Base-by-base conservation (phyloP, 2,113 vertebrate species). In the Alaudala cheleensis region DNA sequence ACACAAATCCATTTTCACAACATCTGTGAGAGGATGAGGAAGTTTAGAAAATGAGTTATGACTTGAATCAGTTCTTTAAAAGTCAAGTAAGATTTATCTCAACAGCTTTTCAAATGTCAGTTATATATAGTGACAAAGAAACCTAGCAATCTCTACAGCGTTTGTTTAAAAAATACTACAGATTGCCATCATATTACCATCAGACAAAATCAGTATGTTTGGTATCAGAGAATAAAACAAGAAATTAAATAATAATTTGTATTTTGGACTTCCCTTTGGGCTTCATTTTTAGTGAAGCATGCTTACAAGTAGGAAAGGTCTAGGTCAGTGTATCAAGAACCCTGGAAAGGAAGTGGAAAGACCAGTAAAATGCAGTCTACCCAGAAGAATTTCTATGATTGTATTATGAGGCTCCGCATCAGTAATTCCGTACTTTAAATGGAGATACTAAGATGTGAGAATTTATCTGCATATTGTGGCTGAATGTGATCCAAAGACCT, bases 111-210 rank as follows among this genome's bases (percentile, higher is more conserved):
- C 20, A 78, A 80, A 58, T 7, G 5, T 64, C 33, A 69, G 16
- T 56, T 72, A 83, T 5, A 18, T 11, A 31, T 3, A 79, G 39
- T 17, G 39, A 91, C 23, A 61, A 78, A 74, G 21, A 61, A 70
- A 19, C 18, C 22, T 22, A 50, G 20, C 20, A 42, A 51, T 47
- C 18, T 39, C 28, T 40, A 73, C 24, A 57, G n/a, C 14, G 50
- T 66, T 69, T 61, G 5, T 81, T 81, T 66, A 66, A 61, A 86
- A 87, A 25, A 29, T 18, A 50, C 14, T 51, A 66, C 28, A 80
- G 67, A 69, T 14, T 34, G 31, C 31, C 17, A n/a, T 34, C 0
- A 0, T 37, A 73, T n/a, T n/a, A n/a, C n/a, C n/a, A n/a, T n/a
- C 37, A 78, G 31, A n/a, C 23, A 50, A 78, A 84, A 45, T 66